Conservation (phyloP, 2,797 vertebrate genomes). For the Hoplostethus atlanticus region DNA sequence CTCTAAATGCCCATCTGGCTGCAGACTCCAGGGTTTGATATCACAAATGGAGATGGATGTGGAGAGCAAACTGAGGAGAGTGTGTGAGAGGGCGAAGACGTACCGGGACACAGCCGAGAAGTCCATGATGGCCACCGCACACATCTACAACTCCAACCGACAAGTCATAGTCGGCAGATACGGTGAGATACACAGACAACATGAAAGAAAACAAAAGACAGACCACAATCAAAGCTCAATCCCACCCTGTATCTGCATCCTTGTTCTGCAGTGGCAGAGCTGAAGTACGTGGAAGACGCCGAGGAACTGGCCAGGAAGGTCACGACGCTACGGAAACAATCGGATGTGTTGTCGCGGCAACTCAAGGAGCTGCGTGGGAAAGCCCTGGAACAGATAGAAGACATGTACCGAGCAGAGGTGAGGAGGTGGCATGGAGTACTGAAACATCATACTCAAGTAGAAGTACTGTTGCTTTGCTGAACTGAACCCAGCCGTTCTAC, state of each 20-base stretch:
- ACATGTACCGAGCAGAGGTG: conserved; percentile 76
- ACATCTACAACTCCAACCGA: conserved; percentile 64
- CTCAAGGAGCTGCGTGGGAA: conserved; percentile 45
- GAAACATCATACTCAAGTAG: no score
- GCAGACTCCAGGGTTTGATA: conserved; percentile 78
- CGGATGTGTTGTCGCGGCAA: conserved; percentile 39
- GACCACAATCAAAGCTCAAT: no score
- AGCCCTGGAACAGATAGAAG: conserved; percentile 62
- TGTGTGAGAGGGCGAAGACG: conserved; percentile 54
- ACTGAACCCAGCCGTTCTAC: no score
- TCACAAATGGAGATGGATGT: conserved; percentile 41
- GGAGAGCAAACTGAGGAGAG: conserved; percentile 42
- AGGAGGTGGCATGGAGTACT: background rate
- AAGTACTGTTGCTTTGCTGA: no score
- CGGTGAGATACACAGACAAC: conserved; percentile 49
- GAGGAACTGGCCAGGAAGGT: conserved; percentile 64
- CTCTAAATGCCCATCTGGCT: conserved; percentile 80
- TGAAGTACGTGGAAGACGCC: conserved; percentile 59
- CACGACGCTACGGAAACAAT: conserved; percentile 51
- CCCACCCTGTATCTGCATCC: no score
- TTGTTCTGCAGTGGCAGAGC: conserved; percentile 67
- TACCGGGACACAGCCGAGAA: conserved; percentile 19
- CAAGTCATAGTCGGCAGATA: conserved; percentile 56
- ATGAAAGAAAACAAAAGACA: background rate
- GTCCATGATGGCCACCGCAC: conserved; percentile 46